phyloP scores from a whole-genome alignment of 2,888 invertebrate genomes.

The Augochlorella aurata region DNA sequence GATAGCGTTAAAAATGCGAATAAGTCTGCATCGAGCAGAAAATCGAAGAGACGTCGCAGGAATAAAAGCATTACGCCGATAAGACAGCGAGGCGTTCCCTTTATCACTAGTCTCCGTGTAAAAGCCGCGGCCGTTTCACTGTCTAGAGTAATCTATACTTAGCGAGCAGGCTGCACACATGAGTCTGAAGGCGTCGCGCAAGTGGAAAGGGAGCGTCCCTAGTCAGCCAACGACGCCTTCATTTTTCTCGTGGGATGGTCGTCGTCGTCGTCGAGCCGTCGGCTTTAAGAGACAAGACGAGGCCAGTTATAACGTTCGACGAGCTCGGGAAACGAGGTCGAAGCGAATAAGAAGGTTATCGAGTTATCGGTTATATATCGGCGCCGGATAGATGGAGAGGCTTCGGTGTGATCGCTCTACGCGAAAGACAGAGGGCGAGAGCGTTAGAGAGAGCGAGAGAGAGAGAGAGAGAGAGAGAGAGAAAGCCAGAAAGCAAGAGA shows the following conservation, averaged over 20 bases:
- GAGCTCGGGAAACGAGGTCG: slow-evolving; percentile 54
- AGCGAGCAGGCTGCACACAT: not conserved
- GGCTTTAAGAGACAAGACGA: slow-evolving; percentile 57
- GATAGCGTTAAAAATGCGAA: no score
- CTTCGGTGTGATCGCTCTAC: not conserved
- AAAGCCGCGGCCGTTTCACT: not conserved
- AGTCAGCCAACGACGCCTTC: not conserved
- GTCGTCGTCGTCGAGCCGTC: slow-evolving; percentile 31
- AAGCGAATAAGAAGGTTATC: slow-evolving; percentile 67
- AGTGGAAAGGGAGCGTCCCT: not conserved
- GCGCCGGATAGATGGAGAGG: slow-evolving; percentile 39
- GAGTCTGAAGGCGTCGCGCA: not conserved
- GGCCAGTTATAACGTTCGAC: slow-evolving; percentile 60
- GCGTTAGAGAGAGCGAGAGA: not conserved
- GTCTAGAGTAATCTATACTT: slow-evolving; percentile 12
- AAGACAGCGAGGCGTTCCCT: not conserved
- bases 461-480: not conserved
- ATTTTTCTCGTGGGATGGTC: slow-evolving; percentile 3
- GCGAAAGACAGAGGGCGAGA: slow-evolving; percentile 8
- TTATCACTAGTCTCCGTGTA: not conserved
- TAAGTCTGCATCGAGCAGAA: no score
- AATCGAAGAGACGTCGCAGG: not conserved
- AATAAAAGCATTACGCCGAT: slow-evolving; percentile 1
- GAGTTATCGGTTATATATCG: slow-evolving; percentile 67
- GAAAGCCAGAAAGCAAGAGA: not conserved